Evolutionary conservation across 2,888 invertebrate species (phyloP), one percentile per base, ranked within the genome.

Genomic region (Metalampra italica): DNA sequence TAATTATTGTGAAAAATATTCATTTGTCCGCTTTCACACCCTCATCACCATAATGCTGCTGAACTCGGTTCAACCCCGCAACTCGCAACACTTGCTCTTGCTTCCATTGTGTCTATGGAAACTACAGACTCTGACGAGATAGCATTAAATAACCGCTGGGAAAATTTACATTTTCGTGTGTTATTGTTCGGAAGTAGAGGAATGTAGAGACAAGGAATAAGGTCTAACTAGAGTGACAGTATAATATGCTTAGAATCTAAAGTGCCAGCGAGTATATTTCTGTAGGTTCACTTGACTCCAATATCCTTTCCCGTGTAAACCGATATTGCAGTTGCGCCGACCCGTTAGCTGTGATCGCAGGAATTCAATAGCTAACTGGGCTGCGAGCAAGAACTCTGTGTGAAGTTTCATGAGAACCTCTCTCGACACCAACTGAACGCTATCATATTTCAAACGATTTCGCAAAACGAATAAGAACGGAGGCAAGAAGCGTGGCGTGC

Each of bases 391-490:
- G 76, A 83, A 85, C 68, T 73, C 69, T 75, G 83, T 84, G 82
- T 82, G 82, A 87, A 84, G 80, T 82, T 82, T 79, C 74, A 70
- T 81, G 83, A 80, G 82, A 84, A 84, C 75, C 61, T 74, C 71
- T 64, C 72, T 75, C 72, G 62, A 72, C 74, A 74, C 75, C 71
- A 73, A 76, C 75, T 74, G 74, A 87, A 85, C 84, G 84, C 78
- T 89, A 89, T 89, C 86, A 81, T 80, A 81, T 89, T 88, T 84
- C 88, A 88, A 88, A 89, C 82, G 86, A 82, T 88, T 87, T 86
- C 86, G 85, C 82, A 87, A 88, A 88, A 85, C 84, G 82, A 84
- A 86, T 78, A 88, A 81, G 84, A 88, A 82, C 79, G 77, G 68
- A 83, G 85, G 85, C 82, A 86, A 87, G 84, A 88, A 84, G 82